Evolutionary conservation across 2,113 vertebrate genomes (phyloP).

Genomic region (Herpetotheres cachinnans): DNA sequence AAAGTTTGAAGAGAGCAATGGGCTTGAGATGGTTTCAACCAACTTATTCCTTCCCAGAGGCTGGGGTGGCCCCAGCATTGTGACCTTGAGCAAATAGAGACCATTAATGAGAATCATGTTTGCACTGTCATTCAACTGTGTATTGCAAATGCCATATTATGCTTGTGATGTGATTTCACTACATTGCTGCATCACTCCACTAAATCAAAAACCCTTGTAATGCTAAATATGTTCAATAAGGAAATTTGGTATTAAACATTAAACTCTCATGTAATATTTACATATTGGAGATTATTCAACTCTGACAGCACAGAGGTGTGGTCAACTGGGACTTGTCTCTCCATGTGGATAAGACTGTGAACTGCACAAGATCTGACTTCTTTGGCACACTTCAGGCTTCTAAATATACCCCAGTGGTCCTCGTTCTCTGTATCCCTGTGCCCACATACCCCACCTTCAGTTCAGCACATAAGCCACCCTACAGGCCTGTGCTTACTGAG

Average conservation of each 20-base stretch:
- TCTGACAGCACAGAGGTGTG: background rate
- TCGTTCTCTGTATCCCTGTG: rapidly evolving
- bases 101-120: rapidly evolving
- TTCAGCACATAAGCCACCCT: rapidly evolving
- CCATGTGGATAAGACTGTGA: background rate
- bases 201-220: background rate
- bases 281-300: background rate
- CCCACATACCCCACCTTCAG: background rate
- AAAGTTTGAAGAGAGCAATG: background rate
- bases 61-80: background rate
- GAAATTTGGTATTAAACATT: background rate
- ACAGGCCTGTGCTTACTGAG: background rate
- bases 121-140: background rate
- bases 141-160: background rate
- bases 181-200: background rate
- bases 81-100: background rate
- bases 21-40: background rate
- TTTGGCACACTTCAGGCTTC: background rate
- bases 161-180: background rate
- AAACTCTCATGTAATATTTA: background rate
- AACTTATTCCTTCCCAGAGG: background rate
- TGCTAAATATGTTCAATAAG: background rate
- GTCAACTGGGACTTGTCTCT: background rate
- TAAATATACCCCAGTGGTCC: background rate
- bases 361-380: background rate